Conservation (phyloP, 2,113 vertebrate genomes). For the Vulpes ferrilata region DNA sequence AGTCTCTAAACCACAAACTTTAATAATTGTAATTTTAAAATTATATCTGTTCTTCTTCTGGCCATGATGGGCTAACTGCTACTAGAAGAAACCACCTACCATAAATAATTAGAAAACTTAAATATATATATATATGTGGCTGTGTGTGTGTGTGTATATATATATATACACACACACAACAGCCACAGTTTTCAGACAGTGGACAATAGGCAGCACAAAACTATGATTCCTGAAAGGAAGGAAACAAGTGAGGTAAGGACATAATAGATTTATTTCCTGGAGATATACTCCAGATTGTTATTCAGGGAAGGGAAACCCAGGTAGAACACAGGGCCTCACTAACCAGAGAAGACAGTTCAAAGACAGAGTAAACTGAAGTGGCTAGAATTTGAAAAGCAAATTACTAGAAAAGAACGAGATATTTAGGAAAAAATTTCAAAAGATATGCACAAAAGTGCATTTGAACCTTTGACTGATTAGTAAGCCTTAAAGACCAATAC, state of each 20-base stretch:
- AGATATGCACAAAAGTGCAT: background rate
- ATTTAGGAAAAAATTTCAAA: background rate
- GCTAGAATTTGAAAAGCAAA: background rate
- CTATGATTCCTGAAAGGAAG: background rate
- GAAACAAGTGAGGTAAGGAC: background rate
- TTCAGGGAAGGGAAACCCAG: background rate
- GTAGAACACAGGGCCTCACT: background rate
- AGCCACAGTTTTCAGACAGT: background rate
- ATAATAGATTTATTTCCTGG: background rate
- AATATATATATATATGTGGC: background rate
- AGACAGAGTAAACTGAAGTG: background rate
- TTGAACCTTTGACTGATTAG: background rate
- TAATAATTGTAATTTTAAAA: background rate
- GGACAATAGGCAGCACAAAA: background rate
- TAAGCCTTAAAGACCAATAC: background rate
- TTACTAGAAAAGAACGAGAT: background rate
- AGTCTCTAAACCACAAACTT: no score
- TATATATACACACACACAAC: background rate
- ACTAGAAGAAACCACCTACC: background rate
- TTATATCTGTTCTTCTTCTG: slow-evolving; percentile 10
- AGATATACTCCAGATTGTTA: background rate
- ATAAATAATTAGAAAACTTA: background rate
- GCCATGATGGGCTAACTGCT: background rate
- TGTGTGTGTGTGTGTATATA: background rate
- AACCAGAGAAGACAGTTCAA: background rate